These are phyloP conservation scores for Laupala kohalensis DNA, from an alignment of 1,140 invertebrate species.

Conservation along the genomic window DNA sequence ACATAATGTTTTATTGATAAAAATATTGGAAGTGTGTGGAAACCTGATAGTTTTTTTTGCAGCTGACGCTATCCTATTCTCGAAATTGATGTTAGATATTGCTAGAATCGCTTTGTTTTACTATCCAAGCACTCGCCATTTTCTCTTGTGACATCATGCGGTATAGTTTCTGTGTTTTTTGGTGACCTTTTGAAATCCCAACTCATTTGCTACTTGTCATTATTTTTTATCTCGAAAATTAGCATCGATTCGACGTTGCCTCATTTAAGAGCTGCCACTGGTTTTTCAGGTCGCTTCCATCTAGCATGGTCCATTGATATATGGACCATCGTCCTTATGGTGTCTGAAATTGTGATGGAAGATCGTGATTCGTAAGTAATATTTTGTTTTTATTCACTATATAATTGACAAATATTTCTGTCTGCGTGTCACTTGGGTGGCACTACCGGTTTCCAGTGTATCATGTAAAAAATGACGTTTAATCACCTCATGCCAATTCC, in stretches of 20 bases:
- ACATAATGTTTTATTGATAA: too few relatives aligned
- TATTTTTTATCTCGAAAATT: too few relatives aligned
- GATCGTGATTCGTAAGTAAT: slow-evolving; percentile 10
- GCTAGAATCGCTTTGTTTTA: neutral
- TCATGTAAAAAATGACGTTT: too few relatives aligned
- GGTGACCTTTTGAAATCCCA: neutral
- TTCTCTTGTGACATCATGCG: slow-evolving; percentile 11
- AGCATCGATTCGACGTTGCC: neutral
- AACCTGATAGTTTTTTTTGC: too few relatives aligned
- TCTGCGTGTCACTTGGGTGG: too few relatives aligned
- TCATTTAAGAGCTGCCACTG: neutral
- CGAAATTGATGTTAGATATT: neutral
- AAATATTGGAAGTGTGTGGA: too few relatives aligned
- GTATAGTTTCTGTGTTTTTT: neutral
- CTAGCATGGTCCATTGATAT: slow-evolving; percentile 3
- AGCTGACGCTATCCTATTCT: too few relatives aligned
- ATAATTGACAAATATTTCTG: neutral
- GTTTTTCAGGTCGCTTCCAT: neutral
- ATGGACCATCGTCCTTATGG: slow-evolving; percentile 14
- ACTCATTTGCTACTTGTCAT: too few relatives aligned
- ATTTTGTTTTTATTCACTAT: neutral
- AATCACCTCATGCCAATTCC: too few relatives aligned
- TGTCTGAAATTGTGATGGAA: slow-evolving; percentile 15
- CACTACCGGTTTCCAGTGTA: too few relatives aligned
- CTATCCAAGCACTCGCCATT: slow-evolving; percentile 6